Evolutionary conservation across 1,140 invertebrate genomes (phyloP), one percentile per base, ranked within the genome.

Genomic region (Eueides isabella): DNA sequence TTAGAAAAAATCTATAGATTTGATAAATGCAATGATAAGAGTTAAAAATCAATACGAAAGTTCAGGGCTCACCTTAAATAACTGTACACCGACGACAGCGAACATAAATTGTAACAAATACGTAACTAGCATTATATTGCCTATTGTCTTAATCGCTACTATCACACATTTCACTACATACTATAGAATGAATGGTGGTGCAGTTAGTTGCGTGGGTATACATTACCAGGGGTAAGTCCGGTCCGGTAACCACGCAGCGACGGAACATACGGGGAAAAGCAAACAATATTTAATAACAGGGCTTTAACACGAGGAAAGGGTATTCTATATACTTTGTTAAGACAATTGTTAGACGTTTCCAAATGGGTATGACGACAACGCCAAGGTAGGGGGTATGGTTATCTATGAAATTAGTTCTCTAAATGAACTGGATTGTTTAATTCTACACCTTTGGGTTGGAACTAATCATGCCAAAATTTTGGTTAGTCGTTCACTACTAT

Each of bases 31-130:
- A 1, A 19, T 44, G 6, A 38, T 38, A 2, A 38, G 16, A 4
- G 35, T 44, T 6, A 44, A 16, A 44, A 44, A 44, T n/a, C 2
- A n/a, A 7, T n/a, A 23, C 7, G 48, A 55, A 55, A 11, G 6
- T 9, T 55, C 48, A 55, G 48, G 48, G 71, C 88, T 93, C 82
- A 98, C 98, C 97, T 99, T 99, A 95, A 99, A 99, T 84, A 99
- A 96, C 95, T 99, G 99, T 93, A 99, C 99, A 95, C 99, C 99
- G 94, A 99, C 99, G 89, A 99, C 99, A 93, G 99, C 98, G 95
- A 99, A 99, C 98, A 99, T 99, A 96, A 99, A 99, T 95, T 99
- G 97, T 92, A 99, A 97, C 85, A 99, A 97, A 95, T 98, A 98
- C 92, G 98, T 99, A 93, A 99, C 98, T 95, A 99, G 96, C 96